phyloP scores from a whole-genome alignment of 1,140 invertebrate genomes.

The Drosophila nikananu region DNA sequence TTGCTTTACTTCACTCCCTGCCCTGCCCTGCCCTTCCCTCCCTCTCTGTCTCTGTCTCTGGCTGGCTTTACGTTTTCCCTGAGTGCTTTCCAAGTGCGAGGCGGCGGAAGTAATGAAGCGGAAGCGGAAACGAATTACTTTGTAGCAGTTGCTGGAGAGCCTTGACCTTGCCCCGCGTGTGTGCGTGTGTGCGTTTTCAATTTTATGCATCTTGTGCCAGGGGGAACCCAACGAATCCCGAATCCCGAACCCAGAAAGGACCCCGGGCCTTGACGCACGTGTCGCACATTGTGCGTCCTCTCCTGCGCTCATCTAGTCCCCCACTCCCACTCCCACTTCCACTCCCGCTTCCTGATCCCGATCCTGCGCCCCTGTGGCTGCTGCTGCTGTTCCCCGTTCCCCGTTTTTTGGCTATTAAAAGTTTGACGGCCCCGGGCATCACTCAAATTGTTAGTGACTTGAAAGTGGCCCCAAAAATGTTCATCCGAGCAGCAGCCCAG shows the following conservation, averaged over 20 bases:
- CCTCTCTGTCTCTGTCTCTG: too few species aligned
- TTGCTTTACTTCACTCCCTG: constrained; percentile 3
- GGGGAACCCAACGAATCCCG: constrained; percentile 1
- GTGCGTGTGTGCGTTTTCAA: constrained; percentile 61
- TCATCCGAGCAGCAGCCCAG: constrained; percentile 28
- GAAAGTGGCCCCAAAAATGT: constrained; percentile 39
- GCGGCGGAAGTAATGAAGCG: constrained; percentile 66
- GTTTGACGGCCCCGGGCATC: constrained; percentile 57
- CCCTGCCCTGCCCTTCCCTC: not conserved
- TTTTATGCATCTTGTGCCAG: constrained; percentile 37
- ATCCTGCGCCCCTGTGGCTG: constrained; percentile 9
- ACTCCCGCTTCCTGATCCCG: not conserved
- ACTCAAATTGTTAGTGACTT: constrained; percentile 70
- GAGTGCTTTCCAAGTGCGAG: constrained; percentile 44
- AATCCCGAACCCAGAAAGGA: not conserved
- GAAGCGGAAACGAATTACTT: constrained; percentile 73
- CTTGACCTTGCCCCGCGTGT: constrained; percentile 53
- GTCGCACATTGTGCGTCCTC: constrained; percentile 25
- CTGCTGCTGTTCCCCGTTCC: constrained; percentile 25
- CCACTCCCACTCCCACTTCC: too few species aligned
- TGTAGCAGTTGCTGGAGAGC: constrained; percentile 53
- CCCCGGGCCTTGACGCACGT: constrained; percentile 52
- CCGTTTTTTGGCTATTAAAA: constrained; percentile 67
- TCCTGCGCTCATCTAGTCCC: not conserved
- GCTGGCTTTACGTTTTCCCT: constrained; percentile 20